Conservation (phyloP, 2,888 invertebrate species). For the Loripinus fragilis region DNA sequence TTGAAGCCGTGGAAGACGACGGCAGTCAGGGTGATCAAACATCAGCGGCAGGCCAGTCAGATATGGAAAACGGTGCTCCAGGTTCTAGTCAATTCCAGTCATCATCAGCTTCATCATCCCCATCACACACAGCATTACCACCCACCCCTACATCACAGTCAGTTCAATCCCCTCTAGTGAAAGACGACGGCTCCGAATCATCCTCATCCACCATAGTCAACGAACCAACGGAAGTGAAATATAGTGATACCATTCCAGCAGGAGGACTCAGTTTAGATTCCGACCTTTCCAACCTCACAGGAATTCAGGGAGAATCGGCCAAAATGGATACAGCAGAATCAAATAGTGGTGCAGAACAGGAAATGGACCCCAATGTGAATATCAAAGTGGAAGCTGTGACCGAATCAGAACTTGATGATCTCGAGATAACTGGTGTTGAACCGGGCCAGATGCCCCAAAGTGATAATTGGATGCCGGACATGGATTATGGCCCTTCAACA, state of each 20-base stretch:
- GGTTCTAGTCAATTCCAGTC: constrained; percentile 18
- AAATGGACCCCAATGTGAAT: constrained; percentile 3
- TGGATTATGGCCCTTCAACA: constrained; percentile 16
- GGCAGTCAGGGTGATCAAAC: constrained; percentile 34
- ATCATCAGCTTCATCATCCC: background rate
- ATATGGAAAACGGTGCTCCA: background rate
- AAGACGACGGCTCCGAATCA: constrained; percentile 34
- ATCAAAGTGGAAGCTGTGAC: constrained; percentile 7
- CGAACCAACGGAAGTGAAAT: constrained; percentile 29
- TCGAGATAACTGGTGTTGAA: constrained; percentile 20
- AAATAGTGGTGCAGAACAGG: background rate
- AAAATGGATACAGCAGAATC: background rate
- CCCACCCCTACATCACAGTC: constrained; percentile 9
- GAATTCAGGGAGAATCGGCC: background rate
- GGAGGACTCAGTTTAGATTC: constrained; percentile 41
- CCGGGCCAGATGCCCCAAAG: constrained; percentile 9
- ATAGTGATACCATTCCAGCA: constrained; percentile 32
- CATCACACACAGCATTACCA: background rate
- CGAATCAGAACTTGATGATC: constrained; percentile 21
- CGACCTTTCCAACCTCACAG: constrained; percentile 9
- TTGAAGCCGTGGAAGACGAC: constrained; percentile 22
- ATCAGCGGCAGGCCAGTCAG: constrained; percentile 10
- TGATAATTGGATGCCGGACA: constrained; percentile 6
- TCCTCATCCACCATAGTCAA: constrained; percentile 34
- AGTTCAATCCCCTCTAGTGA: constrained; percentile 1